Base-by-base conservation (phyloP, 1,140 invertebrate genomes). In the Cyphomyrmex costatus region DNA sequence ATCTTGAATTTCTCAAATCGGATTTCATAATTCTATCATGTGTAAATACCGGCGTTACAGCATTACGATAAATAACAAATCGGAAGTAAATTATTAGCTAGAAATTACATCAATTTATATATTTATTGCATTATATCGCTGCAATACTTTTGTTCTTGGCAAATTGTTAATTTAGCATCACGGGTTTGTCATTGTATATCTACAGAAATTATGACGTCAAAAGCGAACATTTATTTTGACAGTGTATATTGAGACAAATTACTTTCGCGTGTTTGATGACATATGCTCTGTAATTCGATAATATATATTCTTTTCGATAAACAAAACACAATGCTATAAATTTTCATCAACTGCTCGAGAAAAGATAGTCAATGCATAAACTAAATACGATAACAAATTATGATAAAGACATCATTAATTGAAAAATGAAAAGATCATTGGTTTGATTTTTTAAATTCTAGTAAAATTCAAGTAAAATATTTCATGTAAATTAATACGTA, bases 21-120 rank as follows among this genome's bases (percentile, higher is more conserved):
- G 8, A 4, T 27, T 42, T 66, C 49, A 12, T 21, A n/a, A 70
- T 24, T 56, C 27, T 33, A 53, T 14, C 14, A n/a, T 12, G 21
- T 46, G 42, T 78, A 58, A 12, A 49, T 27, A 73, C 21, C n/a
- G 6, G 42, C 51, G 21, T 53, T 53, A 30, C 3, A 21, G 33
- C 16, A 30, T 71, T 21, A 66, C 46, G 60, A 82, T 86, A 86
- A 88, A 33, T 79, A 36, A n/a, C 51, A 70, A 42, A 19, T 73
- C 24, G 51, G 65, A 82, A 71, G 56, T 78, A 58, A 85, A 85
- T 60, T 58, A 61, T 85, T 19, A 78, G 80, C 73, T 74, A 89
- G 88, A 88, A 88, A 88, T 78, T 36, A 88, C 78, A 46, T 73
- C 42, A 56, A 36, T 42, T 70, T 42, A 30, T 12, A 8, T 68